Percentiles rank a stretch among this genome's conserved stretches.
These are phyloP conservation scores for Sycophila texana DNA, from an alignment of 2,888 invertebrate species.

Conservation along the genomic window DNA sequence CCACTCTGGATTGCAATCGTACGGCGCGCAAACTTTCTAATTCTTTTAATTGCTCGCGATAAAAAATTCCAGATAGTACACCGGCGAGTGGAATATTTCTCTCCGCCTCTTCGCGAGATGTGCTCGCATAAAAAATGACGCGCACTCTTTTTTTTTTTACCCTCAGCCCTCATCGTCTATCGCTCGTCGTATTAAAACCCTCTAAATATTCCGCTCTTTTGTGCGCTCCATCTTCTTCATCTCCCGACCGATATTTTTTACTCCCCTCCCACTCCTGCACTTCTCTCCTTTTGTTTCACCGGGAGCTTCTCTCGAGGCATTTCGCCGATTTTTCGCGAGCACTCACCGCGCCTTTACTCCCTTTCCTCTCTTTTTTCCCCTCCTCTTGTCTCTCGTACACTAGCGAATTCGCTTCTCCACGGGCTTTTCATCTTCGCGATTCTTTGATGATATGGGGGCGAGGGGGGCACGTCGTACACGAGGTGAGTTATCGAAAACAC, in stretches of 20 bases:
- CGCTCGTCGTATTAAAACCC: slow-evolving; percentile 37
- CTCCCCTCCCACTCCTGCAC: background rate
- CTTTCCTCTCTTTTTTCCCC: background rate
- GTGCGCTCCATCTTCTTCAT: slow-evolving; percentile 7
- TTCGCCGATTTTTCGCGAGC: slow-evolving; percentile 43
- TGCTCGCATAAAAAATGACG: background rate
- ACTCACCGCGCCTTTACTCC: background rate
- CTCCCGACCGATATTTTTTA: slow-evolving; percentile 24
- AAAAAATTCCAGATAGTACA: background rate
- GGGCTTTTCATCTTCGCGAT: slow-evolving; percentile 29
- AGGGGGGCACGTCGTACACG: background rate
- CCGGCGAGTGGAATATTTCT: background rate
- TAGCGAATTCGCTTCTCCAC: background rate
- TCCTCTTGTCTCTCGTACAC: background rate
- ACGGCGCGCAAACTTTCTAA: background rate
- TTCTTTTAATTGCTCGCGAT: too few relatives aligned
- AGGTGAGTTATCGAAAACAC: slow-evolving; percentile 40
- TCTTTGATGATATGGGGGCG: slow-evolving; percentile 27
- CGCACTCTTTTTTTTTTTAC: background rate
- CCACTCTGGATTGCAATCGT: background rate
- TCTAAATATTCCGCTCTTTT: slow-evolving; percentile 47
- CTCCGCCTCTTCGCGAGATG: background rate
- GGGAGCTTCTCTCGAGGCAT: slow-evolving; percentile 16
- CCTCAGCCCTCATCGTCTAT: background rate
- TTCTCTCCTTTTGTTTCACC: slow-evolving; percentile 18